These are phyloP conservation scores for Drosophila yakuba DNA, from an alignment of 1,140 invertebrate species.

Conservation along the genomic window DNA sequence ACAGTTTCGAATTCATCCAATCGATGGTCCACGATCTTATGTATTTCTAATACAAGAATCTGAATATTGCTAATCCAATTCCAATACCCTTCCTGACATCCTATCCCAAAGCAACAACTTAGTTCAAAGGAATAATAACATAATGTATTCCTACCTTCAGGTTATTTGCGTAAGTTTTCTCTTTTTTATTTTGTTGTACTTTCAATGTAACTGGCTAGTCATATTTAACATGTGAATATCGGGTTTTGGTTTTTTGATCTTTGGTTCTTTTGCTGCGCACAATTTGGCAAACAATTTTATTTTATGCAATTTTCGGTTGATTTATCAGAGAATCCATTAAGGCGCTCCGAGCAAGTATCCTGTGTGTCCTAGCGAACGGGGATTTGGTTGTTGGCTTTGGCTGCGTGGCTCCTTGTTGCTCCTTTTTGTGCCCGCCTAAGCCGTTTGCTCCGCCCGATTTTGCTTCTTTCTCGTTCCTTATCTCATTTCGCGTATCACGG, in stretches of 20 bases:
- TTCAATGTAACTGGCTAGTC: conserved; percentile 14
- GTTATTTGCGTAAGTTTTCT: neutral
- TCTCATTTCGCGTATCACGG: conserved; percentile 80
- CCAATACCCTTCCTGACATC: neutral
- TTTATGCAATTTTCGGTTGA: conserved; percentile 58
- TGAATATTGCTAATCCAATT: neutral
- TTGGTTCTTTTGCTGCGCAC: conserved; percentile 22
- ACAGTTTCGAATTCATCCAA: too few species aligned
- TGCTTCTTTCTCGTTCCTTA: conserved; percentile 54
- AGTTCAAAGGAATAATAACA: neutral
- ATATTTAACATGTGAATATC: conserved; percentile 12
- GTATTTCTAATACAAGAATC: too few species aligned
- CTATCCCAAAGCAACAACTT: neutral
- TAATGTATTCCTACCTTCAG: conserved; percentile 16
- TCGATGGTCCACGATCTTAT: too few species aligned
- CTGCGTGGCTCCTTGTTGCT: conserved; percentile 2
- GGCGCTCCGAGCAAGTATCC: conserved; percentile 26
- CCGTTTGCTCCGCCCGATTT: conserved; percentile 19
- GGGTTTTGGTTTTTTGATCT: neutral
- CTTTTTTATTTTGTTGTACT: neutral
- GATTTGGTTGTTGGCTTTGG: conserved; percentile 20
- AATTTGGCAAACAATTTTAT: conserved; percentile 54
- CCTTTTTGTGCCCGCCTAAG: conserved; percentile 22
- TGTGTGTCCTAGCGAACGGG: conserved; percentile 28
- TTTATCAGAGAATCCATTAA: conserved; percentile 44